Evolutionary conservation across 1,140 invertebrate genomes (phyloP).

Genomic region (Eubasilissa regina): DNA sequence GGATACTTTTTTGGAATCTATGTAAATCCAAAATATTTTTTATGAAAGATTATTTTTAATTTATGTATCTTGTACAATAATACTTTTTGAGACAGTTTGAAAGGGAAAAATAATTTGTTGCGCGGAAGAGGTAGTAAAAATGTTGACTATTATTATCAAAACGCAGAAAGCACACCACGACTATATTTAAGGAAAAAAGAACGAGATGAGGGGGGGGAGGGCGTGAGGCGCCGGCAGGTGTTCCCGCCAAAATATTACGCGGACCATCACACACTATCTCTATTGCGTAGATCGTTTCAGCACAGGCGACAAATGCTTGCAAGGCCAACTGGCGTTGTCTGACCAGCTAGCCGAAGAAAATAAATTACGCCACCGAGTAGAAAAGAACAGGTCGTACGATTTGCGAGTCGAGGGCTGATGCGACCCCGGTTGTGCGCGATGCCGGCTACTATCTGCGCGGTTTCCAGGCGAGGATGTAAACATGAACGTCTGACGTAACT

Average conservation of each 20-base stretch:
- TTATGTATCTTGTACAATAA: too few species aligned
- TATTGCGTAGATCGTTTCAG: conserved; percentile 16
- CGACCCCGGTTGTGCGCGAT: neutral
- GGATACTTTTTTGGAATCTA: too few species aligned
- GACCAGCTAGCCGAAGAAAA: conserved; percentile 1
- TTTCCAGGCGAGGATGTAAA: conserved; percentile 11
- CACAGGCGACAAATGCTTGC: conserved; percentile 8
- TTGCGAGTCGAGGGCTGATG: too few species aligned
- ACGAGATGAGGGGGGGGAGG: neutral
- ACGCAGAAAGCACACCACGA: neutral
- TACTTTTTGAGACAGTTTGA: too few species aligned
- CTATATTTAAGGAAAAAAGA: neutral
- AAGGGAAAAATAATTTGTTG: too few species aligned
- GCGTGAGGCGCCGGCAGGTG: conserved; percentile 26
- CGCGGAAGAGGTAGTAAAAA: too few species aligned
- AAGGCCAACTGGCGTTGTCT: conserved; percentile 21
- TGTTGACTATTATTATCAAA: too few species aligned
- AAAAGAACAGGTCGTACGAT: neutral
- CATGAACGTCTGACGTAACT: conserved; percentile 26
- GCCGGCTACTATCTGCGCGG: neutral
- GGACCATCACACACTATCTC: conserved; percentile 29
- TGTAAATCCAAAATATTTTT: too few species aligned
- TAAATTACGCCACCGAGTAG: neutral
- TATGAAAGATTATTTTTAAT: too few species aligned
- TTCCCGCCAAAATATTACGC: conserved; percentile 33